phyloP scores from a whole-genome alignment of 2,888 invertebrate species.

The Microctonus aethiopoides region DNA sequence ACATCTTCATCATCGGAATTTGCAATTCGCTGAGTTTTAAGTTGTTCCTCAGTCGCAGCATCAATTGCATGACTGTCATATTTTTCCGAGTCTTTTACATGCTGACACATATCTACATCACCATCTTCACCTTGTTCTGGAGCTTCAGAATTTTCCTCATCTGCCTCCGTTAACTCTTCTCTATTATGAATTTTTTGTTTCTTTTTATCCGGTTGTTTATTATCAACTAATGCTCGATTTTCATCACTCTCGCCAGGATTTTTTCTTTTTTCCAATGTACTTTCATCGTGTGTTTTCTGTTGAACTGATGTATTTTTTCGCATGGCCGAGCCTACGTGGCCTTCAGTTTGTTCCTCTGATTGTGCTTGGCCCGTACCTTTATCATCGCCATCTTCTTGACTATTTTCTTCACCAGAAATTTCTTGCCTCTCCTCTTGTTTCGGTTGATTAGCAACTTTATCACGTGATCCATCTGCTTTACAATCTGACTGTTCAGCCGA shows the following conservation, averaged over 20 bases:
- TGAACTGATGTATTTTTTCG: conserved; percentile 63
- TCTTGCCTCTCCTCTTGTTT: conserved; percentile 67
- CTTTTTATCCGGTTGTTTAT: conserved; percentile 74
- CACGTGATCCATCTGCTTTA: conserved; percentile 63
- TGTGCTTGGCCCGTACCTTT: conserved; percentile 82
- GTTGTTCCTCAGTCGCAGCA: conserved; percentile 86
- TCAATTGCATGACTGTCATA: conserved; percentile 81
- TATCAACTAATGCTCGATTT: conserved; percentile 77
- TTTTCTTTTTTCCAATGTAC: conserved; percentile 71
- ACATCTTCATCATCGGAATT: conserved; percentile 73
- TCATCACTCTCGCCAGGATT: conserved; percentile 82
- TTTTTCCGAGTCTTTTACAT: conserved; percentile 83
- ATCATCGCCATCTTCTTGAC: conserved; percentile 72
- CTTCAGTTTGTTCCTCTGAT: conserved; percentile 76
- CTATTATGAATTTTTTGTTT: conserved; percentile 72
- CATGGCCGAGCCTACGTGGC: conserved; percentile 72
- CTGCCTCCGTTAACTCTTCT: conserved; percentile 67
- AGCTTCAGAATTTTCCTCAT: conserved; percentile 68
- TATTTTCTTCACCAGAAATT: conserved; percentile 67
- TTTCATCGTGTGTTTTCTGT: conserved; percentile 66
- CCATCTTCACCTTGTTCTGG: conserved; percentile 61
- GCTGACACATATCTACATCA: conserved; percentile 79
- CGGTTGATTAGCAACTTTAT: conserved; percentile 67
- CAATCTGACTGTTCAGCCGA: conserved; percentile 69
- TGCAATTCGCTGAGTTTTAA: conserved; percentile 75